A percentile compares a stretch with the other conserved stretches of the same genome.
Evolutionary conservation across 92 coral and sea anemone genomes (phyloP).

Genomic region (Zoanthus sociatus): DNA sequence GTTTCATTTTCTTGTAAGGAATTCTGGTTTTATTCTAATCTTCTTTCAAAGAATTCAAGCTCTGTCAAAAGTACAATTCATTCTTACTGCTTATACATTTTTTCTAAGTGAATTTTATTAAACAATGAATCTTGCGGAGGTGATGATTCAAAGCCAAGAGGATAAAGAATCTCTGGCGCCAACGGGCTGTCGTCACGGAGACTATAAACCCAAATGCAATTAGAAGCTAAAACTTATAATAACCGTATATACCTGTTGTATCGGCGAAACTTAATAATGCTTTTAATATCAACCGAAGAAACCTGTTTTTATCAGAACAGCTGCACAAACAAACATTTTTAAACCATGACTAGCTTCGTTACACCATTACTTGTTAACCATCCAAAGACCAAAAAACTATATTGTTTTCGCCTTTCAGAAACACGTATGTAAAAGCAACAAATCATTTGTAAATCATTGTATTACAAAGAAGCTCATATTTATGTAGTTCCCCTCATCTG

Average conservation of each 20-base stretch:
- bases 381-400: neutral
- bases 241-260: neutral
- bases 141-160: conserved; percentile 11
- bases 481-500: neutral
- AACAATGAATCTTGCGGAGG: neutral
- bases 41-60: neutral
- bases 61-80: neutral
- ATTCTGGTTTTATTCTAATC: neutral
- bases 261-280: conserved; percentile 5
- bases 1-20: neutral
- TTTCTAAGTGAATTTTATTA: neutral
- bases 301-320: neutral
- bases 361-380: neutral
- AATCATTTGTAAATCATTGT: neutral
- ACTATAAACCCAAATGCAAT: conserved; percentile 8
- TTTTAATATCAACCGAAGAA: conserved; percentile 6
- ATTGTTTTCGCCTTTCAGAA: neutral
- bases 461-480: neutral
- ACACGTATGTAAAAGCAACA: neutral
- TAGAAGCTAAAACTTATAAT: neutral
- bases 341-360: neutral
- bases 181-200: conserved; percentile 25
- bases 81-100: neutral
- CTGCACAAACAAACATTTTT: conserved; percentile 4
- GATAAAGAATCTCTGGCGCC: conserved; percentile 23